Conservation (phyloP, 2,888 invertebrate genomes). For the Hypomecis atomaria region DNA sequence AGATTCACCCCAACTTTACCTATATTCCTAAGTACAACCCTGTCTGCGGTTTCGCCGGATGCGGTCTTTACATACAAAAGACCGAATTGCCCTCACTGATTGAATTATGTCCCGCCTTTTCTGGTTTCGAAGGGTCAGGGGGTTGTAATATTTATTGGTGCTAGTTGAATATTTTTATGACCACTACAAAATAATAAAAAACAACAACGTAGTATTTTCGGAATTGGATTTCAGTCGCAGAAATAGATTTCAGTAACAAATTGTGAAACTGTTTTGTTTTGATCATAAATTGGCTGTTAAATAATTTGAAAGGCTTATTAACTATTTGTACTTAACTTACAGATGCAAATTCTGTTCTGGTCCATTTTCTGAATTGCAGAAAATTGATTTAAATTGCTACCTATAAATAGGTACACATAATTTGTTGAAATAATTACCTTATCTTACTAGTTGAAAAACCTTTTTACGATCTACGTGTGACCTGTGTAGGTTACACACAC, state of each 20-base stretch:
- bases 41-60: conserved; percentile 49
- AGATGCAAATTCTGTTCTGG: too few species aligned
- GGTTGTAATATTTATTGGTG: conserved; percentile 63
- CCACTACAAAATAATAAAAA: conserved; percentile 31
- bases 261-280: background rate
- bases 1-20: background rate
- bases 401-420: too few species aligned
- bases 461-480: too few species aligned
- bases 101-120: conserved; percentile 74
- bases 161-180: conserved; percentile 36
- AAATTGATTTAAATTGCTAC: too few species aligned
- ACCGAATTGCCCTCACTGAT: conserved; percentile 74
- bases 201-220: conserved; percentile 32
- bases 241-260: conserved; percentile 13
- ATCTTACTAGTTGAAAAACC: too few species aligned
- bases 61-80: conserved; percentile 80
- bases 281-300: too few species aligned
- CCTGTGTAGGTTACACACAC: too few species aligned
- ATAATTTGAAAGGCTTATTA: too few species aligned
- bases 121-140: conserved; percentile 54
- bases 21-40: conserved; percentile 8
- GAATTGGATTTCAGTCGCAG: conserved; percentile 31
- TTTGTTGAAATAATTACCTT: too few species aligned
- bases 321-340: too few species aligned
- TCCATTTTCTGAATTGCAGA: too few species aligned